Conservation (phyloP, 2,888 invertebrate species). For the Mimas tiliae region DNA sequence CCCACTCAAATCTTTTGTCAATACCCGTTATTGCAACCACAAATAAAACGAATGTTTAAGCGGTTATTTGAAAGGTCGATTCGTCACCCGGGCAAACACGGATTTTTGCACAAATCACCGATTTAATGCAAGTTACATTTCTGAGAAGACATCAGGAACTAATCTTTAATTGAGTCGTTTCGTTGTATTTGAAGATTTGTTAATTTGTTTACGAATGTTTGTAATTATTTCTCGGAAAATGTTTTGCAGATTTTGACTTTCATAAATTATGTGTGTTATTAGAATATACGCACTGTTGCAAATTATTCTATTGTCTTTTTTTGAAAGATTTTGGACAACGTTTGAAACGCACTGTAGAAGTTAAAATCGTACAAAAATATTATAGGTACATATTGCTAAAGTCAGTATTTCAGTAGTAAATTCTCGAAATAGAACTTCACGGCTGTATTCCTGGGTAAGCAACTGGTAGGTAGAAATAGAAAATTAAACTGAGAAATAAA, state of each 20-base stretch:
- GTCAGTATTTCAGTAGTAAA: too few relatives aligned
- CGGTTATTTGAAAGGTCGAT: conserved; percentile 10
- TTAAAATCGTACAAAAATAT: too few relatives aligned
- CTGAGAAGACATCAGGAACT: neutral
- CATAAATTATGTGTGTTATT: neutral
- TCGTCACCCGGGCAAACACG: conserved; percentile 1
- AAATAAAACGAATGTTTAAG: neutral
- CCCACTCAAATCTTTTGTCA: neutral
- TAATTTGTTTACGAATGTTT: neutral
- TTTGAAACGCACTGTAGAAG: neutral
- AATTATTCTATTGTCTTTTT: neutral
- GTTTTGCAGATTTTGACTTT: neutral
- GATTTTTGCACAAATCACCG: conserved; percentile 4
- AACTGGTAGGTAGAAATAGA: too few relatives aligned
- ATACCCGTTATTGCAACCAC: conserved; percentile 1
- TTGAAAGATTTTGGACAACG: neutral
- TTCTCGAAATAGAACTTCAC: too few relatives aligned
- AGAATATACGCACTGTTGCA: neutral
- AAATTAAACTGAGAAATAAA: too few relatives aligned
- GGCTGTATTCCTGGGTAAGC: too few relatives aligned
- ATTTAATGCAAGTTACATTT: neutral
- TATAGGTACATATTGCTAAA: too few relatives aligned
- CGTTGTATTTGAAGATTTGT: neutral
- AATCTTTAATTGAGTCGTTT: conserved; percentile 19
- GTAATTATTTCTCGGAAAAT: neutral